Conservation (phyloP, 2,888 invertebrate species). For the Automeris io region DNA sequence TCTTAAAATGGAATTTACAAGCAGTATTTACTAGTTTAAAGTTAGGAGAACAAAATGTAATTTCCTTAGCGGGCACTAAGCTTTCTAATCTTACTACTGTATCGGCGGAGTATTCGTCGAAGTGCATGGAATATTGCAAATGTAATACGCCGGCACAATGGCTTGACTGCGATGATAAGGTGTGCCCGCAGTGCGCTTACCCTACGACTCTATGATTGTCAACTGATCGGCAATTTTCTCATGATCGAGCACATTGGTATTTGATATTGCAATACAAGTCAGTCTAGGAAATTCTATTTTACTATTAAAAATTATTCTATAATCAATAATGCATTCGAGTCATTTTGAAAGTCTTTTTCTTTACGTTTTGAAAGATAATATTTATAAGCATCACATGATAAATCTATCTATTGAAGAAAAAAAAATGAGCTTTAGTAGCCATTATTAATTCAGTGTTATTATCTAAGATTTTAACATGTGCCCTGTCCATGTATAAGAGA, state of each 20-base stretch:
- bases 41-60: constrained; percentile 14
- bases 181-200: constrained; percentile 24
- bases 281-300: constrained; percentile 10
- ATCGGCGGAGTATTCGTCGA: constrained; percentile 54
- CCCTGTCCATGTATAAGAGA: no score
- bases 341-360: no score
- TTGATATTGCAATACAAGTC: constrained; percentile 41
- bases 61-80: constrained; percentile 33
- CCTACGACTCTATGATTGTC: constrained; percentile 34
- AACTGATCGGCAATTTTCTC: constrained; percentile 55
- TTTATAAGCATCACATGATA: no score
- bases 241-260: constrained; percentile 46
- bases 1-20: no score
- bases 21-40: neutral
- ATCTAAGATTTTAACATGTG: no score
- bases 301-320: constrained; percentile 28
- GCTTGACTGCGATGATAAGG: constrained; percentile 43
- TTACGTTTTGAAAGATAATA: no score
- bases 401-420: no score
- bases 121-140: constrained; percentile 55
- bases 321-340: no score
- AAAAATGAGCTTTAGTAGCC: no score
- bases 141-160: constrained; percentile 51
- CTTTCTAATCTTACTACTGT: constrained; percentile 49
- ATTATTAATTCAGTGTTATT: no score